Base-by-base conservation (phyloP, 2,888 invertebrate genomes). In the Leuctra nigra region DNA sequence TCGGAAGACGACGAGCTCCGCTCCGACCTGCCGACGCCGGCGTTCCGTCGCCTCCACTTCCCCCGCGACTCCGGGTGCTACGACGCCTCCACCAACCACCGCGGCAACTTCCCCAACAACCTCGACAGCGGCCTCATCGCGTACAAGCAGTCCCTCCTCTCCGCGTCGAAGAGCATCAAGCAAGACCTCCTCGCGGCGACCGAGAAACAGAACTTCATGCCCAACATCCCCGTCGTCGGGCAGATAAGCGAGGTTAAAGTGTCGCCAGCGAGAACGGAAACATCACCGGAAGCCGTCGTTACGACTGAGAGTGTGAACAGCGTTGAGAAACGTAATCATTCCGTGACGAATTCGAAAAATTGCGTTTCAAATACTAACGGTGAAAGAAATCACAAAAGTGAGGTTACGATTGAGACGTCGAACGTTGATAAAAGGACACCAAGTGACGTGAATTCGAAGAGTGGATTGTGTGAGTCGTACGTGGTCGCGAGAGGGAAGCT, bases 41-140 rank as follows among this genome's bases (percentile, higher is more conserved):
- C 87, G n/a, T 88, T 88, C 66, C 86, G 85, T 18, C 76, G 87
- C 54, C 77, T 86, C 14, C 87, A 88, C 66, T 87, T 87, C 71
- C 86, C 87, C 6, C 80, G 88, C n/a, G 88, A 88, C 70, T 88
- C 87, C 1, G 88, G 88, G 47, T 88, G 87, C 70, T 88, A 88
- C 66, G 88, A 88, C 70, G 82, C 76, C 20, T 54, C 57, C 48
- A 50, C 41, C 29, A 53, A 35, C 44, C 55, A 44, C 33, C 58
- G n/a, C 39, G 41, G 20, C 29, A 41, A 39, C 24, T 33, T 50
- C 20, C 50, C 50, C 18, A 50, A 50, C 50, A 50, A 50, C 35
- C 35, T 50, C 2, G 50, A 50, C 50, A 16, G 16, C 18, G 41
- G 41, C 20, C 20, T 41, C 16, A 41, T 41, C 4, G 41, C 41